Evolutionary conservation across 2,888 invertebrate genomes (phyloP), one percentile per base, ranked within the genome.

Genomic region (Eutolmus rufibarbis): DNA sequence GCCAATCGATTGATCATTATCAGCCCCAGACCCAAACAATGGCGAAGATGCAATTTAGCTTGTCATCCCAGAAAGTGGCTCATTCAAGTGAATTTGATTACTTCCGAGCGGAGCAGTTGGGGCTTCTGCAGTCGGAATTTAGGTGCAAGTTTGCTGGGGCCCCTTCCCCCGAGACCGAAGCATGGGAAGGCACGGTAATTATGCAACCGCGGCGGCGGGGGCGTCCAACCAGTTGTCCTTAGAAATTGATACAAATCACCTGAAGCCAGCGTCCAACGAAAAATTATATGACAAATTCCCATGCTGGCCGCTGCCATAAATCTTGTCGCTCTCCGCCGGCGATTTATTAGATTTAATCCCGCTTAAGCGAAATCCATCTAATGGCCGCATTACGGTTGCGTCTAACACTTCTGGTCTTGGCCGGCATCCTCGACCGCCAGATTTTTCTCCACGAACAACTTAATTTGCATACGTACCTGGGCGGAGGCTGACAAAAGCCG

Each of bases 1-100:
- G 51, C 19, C 85, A 46, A 85, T 85, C 85, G 85, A 85, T 85
- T 74, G 85, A 85, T 85, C 40, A 57, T 46, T 85, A 85, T 85
- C 85, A 85, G 43, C 31, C 23, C 28, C 28, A 40, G 19, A 74
- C 74, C 4, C 9, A 51, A 85, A 85, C 85, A 85, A 85, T 85
- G 40, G 66, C 66, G 46, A 85, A 74, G 85, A 85, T 74, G 85
- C 85, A 85, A 85, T 85, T 85, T 74, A 85, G 31, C 85, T 34
- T 85, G 85, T 43, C 85, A 46, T 56, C 14, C 23, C 28, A 74
- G 34, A 46, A 81, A 84, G 82, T 84, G 85, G 85, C 14, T 74
- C 74, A 85, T 85, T 85, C 85, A 85, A 74, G 74, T 31, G 46
- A 46, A 74, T 74, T 74, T 74, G 85, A 74, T 85, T 74, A 85